Conservation (phyloP, 2,888 invertebrate species). For the Eupithecia abbreviata region DNA sequence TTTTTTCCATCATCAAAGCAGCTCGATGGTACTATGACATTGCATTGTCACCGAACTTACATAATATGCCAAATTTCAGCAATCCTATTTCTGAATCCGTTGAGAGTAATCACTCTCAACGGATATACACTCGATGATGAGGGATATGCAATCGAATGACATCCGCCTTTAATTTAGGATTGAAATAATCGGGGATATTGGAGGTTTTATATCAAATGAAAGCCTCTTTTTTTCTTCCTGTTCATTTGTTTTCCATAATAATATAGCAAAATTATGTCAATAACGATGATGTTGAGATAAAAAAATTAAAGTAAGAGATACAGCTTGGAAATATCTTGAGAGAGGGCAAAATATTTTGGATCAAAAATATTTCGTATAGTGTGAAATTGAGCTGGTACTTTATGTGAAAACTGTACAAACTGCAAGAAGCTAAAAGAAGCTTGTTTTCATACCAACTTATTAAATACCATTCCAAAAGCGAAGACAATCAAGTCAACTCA, state of each 20-base stretch:
- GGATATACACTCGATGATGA: no score
- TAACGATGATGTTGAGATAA: not conserved
- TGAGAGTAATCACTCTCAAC: no score
- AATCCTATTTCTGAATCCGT: no score
- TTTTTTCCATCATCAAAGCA: no score
- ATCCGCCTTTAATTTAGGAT: not conserved
- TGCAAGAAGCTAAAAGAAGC: no score
- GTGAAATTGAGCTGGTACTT: not conserved
- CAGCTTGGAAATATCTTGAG: not conserved
- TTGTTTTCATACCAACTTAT: no score
- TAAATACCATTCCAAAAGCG: no score
- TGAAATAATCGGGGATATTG: not conserved
- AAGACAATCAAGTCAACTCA: no score
- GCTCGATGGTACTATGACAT: no score
- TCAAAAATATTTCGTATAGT: not conserved
- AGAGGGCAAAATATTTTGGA: not conserved
- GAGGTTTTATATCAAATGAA: not conserved
- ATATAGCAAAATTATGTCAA: not conserved
- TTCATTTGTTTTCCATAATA: not conserved
- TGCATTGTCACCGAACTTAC: no score
- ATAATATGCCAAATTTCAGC: no score
- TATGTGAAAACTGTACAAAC: no score
- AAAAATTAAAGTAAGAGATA: not conserved
- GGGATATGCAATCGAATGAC: not conserved
- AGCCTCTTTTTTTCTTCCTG: not conserved